Evolutionary conservation across 2,888 invertebrate species (phyloP).

Genomic region (Oscheius sp.): DNA sequence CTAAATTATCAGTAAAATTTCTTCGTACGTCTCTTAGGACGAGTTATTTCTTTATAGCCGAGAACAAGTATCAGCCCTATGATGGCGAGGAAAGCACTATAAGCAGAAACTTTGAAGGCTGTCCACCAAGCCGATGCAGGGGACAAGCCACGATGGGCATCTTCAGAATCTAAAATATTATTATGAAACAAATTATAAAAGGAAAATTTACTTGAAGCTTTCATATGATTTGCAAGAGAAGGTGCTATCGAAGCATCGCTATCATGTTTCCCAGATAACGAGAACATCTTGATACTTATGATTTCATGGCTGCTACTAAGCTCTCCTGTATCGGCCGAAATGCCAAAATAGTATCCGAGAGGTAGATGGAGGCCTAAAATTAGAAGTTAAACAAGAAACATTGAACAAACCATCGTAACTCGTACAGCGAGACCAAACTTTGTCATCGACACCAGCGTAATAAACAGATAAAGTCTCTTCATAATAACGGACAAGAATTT

Average conservation of each 20-base stretch:
- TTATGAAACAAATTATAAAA: neutral
- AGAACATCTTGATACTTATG: slow-evolving; percentile 4
- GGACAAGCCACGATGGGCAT: neutral
- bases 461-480: slow-evolving; percentile 23
- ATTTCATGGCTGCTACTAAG: slow-evolving; percentile 24
- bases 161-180: neutral
- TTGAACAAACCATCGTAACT: slow-evolving; percentile 2
- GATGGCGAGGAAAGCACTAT: slow-evolving; percentile 7
- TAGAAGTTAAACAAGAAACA: neutral
- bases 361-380: slow-evolving; percentile 24
- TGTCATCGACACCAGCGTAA: neutral
- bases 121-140: slow-evolving; percentile 8
- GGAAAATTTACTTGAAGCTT: neutral
- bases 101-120: slow-evolving; percentile 14
- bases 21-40: neutral
- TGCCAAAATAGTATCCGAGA: slow-evolving; percentile 15
- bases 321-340: slow-evolving; percentile 25
- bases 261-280: slow-evolving; percentile 2
- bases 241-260: neutral
- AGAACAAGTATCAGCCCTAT: neutral
- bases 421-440: slow-evolving; percentile 12
- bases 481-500: slow-evolving; percentile 21
- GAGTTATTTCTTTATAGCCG: neutral
- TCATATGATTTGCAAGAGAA: neutral
- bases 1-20: neutral